Evolutionary conservation across 2,797 vertebrate species (phyloP), one percentile per base, ranked within the genome.

Genomic region (Rachycentron canadum): DNA sequence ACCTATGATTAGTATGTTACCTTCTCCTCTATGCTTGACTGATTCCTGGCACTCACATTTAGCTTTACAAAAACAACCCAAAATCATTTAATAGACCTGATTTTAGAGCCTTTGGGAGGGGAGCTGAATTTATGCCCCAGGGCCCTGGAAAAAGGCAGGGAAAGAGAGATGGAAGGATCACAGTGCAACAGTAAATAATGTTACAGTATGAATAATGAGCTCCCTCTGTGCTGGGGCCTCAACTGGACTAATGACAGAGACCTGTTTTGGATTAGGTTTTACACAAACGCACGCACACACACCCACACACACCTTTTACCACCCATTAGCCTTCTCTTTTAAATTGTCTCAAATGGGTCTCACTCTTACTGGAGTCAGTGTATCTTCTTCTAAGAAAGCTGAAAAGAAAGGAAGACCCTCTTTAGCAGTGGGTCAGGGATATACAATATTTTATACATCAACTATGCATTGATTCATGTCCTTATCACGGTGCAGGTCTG

Each of bases 121-220:
- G 81, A 81, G 74, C 26, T 70, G 50, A 76, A 80, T 86, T 71
- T 69, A 76, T 82, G 68, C 85, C 87, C 49, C 11, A 65, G 59
- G 79, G 76, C 36, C 72, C 53, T 87, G 73, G 79, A 82, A 81
- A 65, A 56, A 86, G 53, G 68, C 50, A 84, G 72, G 38, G 55
- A 74, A 56, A 78, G 45, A 87, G 82, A 83, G 80, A 88, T 73
- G 82, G 81, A 89, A 73, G 88, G 80, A 88, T 89, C 81, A 83
- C 50, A 79, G 80, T 63, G 74, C 76, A 88, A 89, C 88, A 87
- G 90, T 91, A 91, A 92, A 93, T 91, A 88, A 91, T 79, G 86
- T 92, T 92, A 91, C 87, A 91, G 92, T 92, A 91, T 91, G 89
- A 93, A 93, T 92, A 93, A 94, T 83, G 89, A 89, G 88, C 80